Evolutionary conservation across 1,140 invertebrate species (phyloP), one percentile per base, ranked within the genome.

Genomic region (Diploscapter pachys): DNA sequence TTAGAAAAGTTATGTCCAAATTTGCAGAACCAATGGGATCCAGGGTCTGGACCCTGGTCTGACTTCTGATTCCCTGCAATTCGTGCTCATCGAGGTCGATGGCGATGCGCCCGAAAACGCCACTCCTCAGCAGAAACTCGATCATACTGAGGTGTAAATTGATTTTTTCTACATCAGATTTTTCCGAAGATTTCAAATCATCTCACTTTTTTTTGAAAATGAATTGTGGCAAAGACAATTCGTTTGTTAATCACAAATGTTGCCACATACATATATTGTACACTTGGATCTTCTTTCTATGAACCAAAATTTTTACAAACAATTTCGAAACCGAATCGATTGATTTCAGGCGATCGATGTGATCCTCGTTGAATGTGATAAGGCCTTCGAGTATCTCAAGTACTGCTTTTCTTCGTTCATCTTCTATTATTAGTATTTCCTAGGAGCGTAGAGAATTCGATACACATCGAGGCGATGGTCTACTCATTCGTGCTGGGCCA

Each of bases 11-110:
- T 31, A 31, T 31, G 31, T 31, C 31, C 31, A 8, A 55, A 50
- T 72, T 52, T 65, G 48, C 53, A 69, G 74, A 53, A 64, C 78
- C 5, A 73, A 51, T 5, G 71, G 66, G 31, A 54, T 72, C 11
- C 75, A 80, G 31, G 62, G 52, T 6, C 69, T 80, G 2, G 73
- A 80, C 62, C 79, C 79, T 0, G 79, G 79, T 9, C 72, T 80
- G 11, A 73, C 78, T 48, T 73, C 76, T 51, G 79, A 80, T 75
- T 77, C 79, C 13, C 56, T 67, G 53, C 56, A 72, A 3, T 80
- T 80, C 56, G 65, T 80, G 13, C 55, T 71, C n/a, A 50, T 79
- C 2, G 79, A 80, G n/a, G 70, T 80, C 9, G 78, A 80, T 57
- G 79, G 78, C 5, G 77, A 79, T 61, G 70, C 66, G 49, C 70